phyloP scores from a whole-genome alignment of 1,140 invertebrate genomes.

The Aphis gossypii region DNA sequence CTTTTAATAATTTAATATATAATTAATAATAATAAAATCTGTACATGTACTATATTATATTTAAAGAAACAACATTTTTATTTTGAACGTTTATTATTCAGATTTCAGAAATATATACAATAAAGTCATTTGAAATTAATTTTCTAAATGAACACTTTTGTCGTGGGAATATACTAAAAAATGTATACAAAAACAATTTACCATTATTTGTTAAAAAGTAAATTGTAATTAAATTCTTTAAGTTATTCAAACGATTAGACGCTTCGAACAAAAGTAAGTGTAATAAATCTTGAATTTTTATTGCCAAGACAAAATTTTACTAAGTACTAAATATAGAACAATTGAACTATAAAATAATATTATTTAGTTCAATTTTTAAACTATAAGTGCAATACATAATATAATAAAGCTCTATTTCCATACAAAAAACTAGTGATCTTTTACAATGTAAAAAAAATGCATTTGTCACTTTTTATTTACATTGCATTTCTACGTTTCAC shows the following conservation, averaged over 20 bases:
- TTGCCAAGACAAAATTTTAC: neutral
- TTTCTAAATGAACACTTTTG: too few relatives aligned
- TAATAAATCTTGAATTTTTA: neutral
- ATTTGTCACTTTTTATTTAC: conserved; percentile 28
- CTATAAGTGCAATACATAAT: neutral
- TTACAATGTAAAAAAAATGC: neutral
- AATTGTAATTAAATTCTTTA: neutral
- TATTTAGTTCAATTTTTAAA: neutral
- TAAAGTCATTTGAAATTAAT: too few relatives aligned
- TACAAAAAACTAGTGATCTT: neutral
- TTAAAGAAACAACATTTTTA: too few relatives aligned
- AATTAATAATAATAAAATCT: too few relatives aligned
- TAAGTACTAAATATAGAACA: neutral
- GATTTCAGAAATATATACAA: neutral
- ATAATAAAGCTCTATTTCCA: neutral
- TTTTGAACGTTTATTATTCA: too few relatives aligned
- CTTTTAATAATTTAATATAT: too few relatives aligned
- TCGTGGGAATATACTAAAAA: too few relatives aligned
- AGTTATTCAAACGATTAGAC: too few relatives aligned
- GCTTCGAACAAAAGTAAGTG: neutral
- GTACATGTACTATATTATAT: too few relatives aligned
- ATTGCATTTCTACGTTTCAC: neutral
- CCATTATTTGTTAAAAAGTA: neutral
- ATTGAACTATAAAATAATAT: neutral
- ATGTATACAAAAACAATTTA: too few relatives aligned